Conservation (phyloP, 2,113 vertebrate species). For the Lagenorhynchus albirostris region DNA sequence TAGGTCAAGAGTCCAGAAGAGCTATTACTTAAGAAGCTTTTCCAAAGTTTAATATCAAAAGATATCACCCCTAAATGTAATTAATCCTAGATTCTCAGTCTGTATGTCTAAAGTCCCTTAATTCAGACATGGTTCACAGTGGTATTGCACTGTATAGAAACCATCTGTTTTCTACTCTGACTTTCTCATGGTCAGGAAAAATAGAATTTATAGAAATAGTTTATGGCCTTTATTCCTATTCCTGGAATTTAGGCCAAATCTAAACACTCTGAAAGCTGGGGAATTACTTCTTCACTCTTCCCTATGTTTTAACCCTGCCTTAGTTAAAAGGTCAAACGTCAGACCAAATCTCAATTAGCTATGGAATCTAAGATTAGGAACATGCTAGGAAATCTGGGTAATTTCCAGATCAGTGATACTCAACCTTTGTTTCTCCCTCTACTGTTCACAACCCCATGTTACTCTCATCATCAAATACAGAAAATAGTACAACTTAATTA, state of each 20-base stretch:
- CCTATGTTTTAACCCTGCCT: neutral
- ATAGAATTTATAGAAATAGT: neutral
- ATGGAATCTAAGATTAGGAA: conserved; percentile 16
- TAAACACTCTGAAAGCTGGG: neutral
- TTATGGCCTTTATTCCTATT: conserved; percentile 3
- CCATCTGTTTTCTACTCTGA: neutral
- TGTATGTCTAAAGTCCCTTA: neutral
- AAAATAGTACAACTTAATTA: neutral
- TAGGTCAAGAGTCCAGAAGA: neutral
- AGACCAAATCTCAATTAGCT: neutral
- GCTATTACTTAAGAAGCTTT: neutral
- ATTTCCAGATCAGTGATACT: neutral
- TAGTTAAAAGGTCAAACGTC: neutral
- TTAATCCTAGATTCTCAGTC: neutral
- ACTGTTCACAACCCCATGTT: neutral
- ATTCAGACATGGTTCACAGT: neutral
- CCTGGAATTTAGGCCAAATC: neutral
- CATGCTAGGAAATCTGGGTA: neutral
- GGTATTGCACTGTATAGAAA: neutral
- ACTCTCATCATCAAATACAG: neutral
- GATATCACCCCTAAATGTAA: neutral
- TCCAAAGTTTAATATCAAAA: conserved; percentile 5
- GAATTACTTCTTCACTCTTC: neutral
- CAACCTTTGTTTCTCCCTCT: neutral
- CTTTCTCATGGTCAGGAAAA: neutral